Evolutionary conservation across 2,113 vertebrate species (phyloP), one percentile per base, ranked within the genome.

Genomic region (Ptychochromis oligacanthus): DNA sequence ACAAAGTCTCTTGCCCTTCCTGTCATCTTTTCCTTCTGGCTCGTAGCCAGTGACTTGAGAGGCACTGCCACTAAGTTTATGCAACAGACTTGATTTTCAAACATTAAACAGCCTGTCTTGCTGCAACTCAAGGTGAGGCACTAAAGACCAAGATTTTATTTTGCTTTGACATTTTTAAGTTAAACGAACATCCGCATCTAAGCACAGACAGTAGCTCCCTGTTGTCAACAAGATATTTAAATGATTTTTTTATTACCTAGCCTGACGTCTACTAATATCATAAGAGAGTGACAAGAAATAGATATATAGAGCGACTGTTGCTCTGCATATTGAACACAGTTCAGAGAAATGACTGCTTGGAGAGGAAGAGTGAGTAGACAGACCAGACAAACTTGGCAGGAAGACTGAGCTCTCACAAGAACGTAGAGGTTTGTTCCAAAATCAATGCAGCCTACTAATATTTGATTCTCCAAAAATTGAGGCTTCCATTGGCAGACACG

Each of bases 361-460:
- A 92, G 76, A 90, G 86, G 84, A 89, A 90, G 79, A 85, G 82
- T 31, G 89, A 91, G 91, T 75, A 91, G 90, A 94, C 90, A 78
- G 92, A 89, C 77, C 88, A 91, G 88, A 90, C 90, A 91, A 90
- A 91, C 91, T 92, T 93, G 93, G 92, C 92, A 93, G 80, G 31
- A 77, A 22, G 83, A 86, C 81, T 74, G 81, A 79, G 85, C 88
- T 82, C 89, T 82, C 86, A 85, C 83, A 82, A 86, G 81, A 91
- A 93, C 81, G 65, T 90, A 79, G 88, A 86, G 81, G 76, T 78
- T 85, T 61, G 77, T 87, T 91, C 91, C 88, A 92, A 90, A 94
- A 93, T 94, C 88, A 93, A 93, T 93, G 88, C 86, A 82, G 86
- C 91, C 88, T 81, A 85, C 92, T 92, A 93, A 92, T 93, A 90